Base-by-base conservation (phyloP, 2,113 vertebrate genomes). In the Dicaeum eximium region DNA sequence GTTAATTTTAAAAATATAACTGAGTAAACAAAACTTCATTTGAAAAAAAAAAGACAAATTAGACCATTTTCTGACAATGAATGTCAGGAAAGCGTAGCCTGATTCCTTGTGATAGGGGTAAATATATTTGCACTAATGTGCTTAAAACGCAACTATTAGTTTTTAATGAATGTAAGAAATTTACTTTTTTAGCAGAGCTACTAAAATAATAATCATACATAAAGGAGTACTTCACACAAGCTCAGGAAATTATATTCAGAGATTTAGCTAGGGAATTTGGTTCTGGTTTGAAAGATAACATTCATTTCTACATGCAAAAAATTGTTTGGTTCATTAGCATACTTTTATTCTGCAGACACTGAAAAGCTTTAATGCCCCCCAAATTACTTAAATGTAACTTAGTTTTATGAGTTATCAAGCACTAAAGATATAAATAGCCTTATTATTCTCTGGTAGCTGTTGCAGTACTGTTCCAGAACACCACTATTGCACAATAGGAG, bases 281-380 rank as follows among this genome's bases (percentile, higher is more conserved):
- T 97, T 97, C 97, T 98, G 97, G 95, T 95, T 97, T 97, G 95
- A 97, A 98, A 98, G 96, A 98, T 97, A 98, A 97, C 61, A 4
- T 93, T 97, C 93, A 95, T 97, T 97, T 97, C 93, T 96, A 75
- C 42, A 92, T 77, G 79, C 45, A 93, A 96, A 95, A 96, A 90
- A 94, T 61, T 93, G 35, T 96, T 96, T 88, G 64, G 88, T 91
- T 96, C 72, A 97, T 98, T 98, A 98, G 87, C 96, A 96, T 98
- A 96, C 82, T 93, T 97, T 79, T 95, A 95, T 96, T 97, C 95
- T 95, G 86, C 95, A 97, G 94, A 92, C 81, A 94, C 51, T 62
- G 65, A 91, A 97, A 95, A 97, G 89, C 94, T 85, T 93, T 97
- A 97, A 91, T 97, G 91, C 60, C 95, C 48, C 77, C 91, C 12